These are phyloP conservation scores for Moxostoma hubbsi DNA, from an alignment of 2,797 vertebrate genomes.

Conservation along the genomic window DNA sequence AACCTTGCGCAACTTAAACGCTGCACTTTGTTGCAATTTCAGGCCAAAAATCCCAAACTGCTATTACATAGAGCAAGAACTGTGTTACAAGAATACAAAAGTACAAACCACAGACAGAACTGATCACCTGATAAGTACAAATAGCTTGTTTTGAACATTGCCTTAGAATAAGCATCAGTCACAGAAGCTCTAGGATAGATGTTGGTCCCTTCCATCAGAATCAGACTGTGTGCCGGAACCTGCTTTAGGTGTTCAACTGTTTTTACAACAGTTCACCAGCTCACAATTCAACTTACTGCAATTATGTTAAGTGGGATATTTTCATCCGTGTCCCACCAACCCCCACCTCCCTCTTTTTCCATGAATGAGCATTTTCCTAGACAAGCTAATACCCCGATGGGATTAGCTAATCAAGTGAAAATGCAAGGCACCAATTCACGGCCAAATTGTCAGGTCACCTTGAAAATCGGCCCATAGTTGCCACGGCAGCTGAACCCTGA, in stretches of 20 bases:
- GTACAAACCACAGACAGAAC: too few relatives aligned
- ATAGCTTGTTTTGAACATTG: too few relatives aligned
- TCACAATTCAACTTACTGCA: slow-evolving; percentile 34
- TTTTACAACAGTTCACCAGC: not conserved
- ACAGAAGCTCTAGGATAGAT: not conserved
- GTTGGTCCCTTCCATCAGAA: not conserved
- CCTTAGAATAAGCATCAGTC: not conserved
- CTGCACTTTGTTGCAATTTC: too few relatives aligned
- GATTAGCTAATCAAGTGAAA: slow-evolving; percentile 65
- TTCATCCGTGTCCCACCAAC: slow-evolving; percentile 9
- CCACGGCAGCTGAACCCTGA: slow-evolving; percentile 41
- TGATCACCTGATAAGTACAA: too few relatives aligned
- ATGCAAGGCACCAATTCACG: slow-evolving; percentile 64
- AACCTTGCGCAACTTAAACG: too few relatives aligned
- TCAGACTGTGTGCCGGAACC: not conserved
- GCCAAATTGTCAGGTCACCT: slow-evolving; percentile 60
- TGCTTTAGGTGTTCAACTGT: not conserved
- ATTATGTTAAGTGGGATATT: slow-evolving; percentile 35
- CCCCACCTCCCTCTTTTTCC: slow-evolving; percentile 25
- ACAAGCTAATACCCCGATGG: slow-evolving; percentile 58
- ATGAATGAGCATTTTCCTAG: slow-evolving; percentile 59
- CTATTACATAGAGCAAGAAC: too few relatives aligned
- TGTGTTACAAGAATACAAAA: too few relatives aligned
- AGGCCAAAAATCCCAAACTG: too few relatives aligned
- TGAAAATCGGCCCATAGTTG: slow-evolving; percentile 47